Evolutionary conservation across 2,888 invertebrate genomes (phyloP).

Genomic region (Syrista parreyssii): DNA sequence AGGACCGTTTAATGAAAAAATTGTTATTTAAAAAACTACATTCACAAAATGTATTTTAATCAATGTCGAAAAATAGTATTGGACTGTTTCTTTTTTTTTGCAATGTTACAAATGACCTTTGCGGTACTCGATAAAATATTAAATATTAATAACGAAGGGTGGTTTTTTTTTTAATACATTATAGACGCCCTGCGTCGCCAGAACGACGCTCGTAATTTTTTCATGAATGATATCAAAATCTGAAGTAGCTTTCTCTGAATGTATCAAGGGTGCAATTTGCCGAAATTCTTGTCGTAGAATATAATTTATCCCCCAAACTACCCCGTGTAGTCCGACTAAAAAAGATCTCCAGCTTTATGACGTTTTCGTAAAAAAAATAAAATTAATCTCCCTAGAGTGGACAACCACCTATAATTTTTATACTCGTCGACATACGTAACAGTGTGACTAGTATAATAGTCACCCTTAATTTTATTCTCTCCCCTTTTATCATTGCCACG

Average conservation of each 20-base stretch:
- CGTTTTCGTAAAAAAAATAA: neutral
- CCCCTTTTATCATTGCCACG: neutral
- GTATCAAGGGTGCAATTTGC: neutral
- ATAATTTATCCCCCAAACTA: neutral
- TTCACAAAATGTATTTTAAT: neutral
- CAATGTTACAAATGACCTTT: neutral
- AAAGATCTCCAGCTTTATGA: neutral
- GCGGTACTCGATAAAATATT: neutral
- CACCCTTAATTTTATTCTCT: neutral
- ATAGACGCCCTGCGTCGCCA: neutral
- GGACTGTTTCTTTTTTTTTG: neutral
- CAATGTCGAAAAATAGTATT: neutral
- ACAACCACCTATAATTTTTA: neutral
- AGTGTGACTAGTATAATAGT: neutral
- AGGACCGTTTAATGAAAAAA: too few species aligned
- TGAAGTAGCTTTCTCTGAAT: neutral
- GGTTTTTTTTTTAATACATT: neutral
- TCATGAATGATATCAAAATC: neutral
- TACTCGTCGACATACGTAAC: neutral
- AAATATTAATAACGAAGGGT: neutral
- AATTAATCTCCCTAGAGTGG: neutral
- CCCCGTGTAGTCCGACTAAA: neutral
- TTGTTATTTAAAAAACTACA: too few species aligned
- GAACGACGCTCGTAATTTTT: neutral
- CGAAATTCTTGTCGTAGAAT: neutral